A percentile compares a stretch with the other conserved stretches of the same genome.
These are phyloP conservation scores for Brachypalpus laphriformis DNA, from an alignment of 2,888 invertebrate genomes.

Conservation along the genomic window DNA sequence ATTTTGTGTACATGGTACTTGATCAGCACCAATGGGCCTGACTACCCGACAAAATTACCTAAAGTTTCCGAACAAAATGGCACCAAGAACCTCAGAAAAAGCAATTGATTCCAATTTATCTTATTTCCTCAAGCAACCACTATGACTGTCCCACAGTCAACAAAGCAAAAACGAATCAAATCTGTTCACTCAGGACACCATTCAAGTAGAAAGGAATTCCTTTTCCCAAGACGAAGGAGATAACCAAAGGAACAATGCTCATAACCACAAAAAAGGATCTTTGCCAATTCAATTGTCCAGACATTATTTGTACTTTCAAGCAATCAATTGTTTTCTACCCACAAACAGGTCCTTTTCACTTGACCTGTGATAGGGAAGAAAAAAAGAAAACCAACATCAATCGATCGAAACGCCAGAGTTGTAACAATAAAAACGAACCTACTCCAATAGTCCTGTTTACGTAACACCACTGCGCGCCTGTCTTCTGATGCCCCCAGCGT, in stretches of 20 bases:
- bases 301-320: neutral
- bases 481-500: neutral
- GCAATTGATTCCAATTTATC: neutral
- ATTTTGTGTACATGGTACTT: too few relatives aligned
- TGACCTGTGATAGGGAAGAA: neutral
- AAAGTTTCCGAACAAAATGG: too few relatives aligned
- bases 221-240: neutral
- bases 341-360: neutral
- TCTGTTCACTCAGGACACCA: neutral
- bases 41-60: too few relatives aligned
- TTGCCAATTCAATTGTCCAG: slow-evolving; percentile 40
- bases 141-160: neutral
- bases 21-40: too few relatives aligned
- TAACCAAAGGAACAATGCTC: neutral
- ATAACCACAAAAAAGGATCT: slow-evolving; percentile 6
- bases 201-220: neutral
- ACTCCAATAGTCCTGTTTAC: slow-evolving; percentile 9
- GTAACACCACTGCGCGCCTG: neutral
- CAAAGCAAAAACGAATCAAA: neutral
- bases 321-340: neutral
- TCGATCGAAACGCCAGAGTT: slow-evolving; percentile 23
- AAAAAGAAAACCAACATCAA: neutral
- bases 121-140: too few relatives aligned
- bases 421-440: neutral
- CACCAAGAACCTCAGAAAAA: neutral